These are phyloP conservation scores for Eclectus roratus DNA, from an alignment of 2,113 vertebrate species.

Conservation along the genomic window DNA sequence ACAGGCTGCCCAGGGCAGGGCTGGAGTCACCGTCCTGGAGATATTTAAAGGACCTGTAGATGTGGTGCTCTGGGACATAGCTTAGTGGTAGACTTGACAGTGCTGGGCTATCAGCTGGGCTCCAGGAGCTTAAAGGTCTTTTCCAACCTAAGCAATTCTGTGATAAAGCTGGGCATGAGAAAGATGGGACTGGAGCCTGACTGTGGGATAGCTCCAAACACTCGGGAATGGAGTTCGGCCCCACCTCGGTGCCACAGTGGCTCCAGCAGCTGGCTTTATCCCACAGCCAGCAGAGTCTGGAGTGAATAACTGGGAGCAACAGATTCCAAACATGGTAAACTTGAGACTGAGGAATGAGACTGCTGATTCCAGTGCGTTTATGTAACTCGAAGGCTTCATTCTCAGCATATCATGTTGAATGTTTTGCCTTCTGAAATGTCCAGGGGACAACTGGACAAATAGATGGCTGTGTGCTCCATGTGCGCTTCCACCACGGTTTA, in stretches of 20 bases:
- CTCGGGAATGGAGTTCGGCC: neutral
- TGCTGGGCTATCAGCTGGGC: neutral
- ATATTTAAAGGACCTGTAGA: neutral
- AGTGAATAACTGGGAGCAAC: neutral
- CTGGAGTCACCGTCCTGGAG: neutral
- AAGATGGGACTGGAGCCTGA: neutral
- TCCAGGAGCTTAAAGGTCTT: neutral
- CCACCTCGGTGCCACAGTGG: accelerated
- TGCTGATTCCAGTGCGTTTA: neutral
- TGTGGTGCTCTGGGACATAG: neutral
- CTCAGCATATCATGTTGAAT: neutral
- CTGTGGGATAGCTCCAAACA: accelerated
- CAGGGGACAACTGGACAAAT: neutral
- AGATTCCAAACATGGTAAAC: neutral
- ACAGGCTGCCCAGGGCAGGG: neutral
- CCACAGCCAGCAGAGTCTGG: neutral
- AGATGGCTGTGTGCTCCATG: neutral
- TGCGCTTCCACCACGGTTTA: neutral
- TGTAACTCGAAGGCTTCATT: neutral
- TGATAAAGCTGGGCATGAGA: neutral
- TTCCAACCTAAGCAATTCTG: neutral
- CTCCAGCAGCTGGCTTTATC: neutral
- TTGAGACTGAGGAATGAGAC: neutral
- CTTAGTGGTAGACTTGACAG: neutral
- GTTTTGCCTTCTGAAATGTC: neutral